Base-by-base conservation (phyloP, 2,888 invertebrate species). In the Ligdia adustata region DNA sequence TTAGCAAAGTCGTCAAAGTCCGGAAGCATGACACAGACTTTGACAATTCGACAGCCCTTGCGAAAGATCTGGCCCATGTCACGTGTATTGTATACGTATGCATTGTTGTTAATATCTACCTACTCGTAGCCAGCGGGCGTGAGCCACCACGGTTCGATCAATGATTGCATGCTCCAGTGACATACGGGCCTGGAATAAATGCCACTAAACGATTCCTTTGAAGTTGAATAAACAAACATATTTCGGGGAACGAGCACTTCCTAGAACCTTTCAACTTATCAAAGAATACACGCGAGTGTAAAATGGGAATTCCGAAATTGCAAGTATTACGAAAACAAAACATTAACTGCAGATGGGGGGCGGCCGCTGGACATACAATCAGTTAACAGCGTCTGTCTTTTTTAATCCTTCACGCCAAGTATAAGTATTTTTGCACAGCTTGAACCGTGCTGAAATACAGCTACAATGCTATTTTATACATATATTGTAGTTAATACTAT, bases 81-180 rank as follows among this genome's bases (percentile, higher is more conserved):
- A 31, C 35, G 24, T 41, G 18, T 37, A 12, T n/a, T n/a, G n/a
- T 51, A 18, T 31, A 49, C 52, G 41, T 42, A 38, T 33, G 51
- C 29, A 42, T 32, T 29, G 39, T 34, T 46, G 38, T 22, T n/a
- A n/a, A 22, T 22, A 16, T 29, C 27, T 55, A 51, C 54, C 35
- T 22, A 15, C 32, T 22, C 13, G 38, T 42, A 42, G 44, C 56
- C 49, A 45, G 57, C 52, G 53, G 40, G 52, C 53, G 50, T 55
- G 35, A 45, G 43, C 2, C 47, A 41, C 2, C 47, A 55, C 49
- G 47, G 44, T 54, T 55, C 59, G 55, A 59, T 61, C 53, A 54
- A 49, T 48, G 55, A 58, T 57, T 57, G 57, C 61, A 61, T 60
- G 56, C 56, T 57, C 44, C 52, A 48, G 34, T 56, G 55, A 54